These are phyloP conservation scores for Cheilosia vulpina DNA, from an alignment of 2,888 invertebrate species.

Conservation along the genomic window DNA sequence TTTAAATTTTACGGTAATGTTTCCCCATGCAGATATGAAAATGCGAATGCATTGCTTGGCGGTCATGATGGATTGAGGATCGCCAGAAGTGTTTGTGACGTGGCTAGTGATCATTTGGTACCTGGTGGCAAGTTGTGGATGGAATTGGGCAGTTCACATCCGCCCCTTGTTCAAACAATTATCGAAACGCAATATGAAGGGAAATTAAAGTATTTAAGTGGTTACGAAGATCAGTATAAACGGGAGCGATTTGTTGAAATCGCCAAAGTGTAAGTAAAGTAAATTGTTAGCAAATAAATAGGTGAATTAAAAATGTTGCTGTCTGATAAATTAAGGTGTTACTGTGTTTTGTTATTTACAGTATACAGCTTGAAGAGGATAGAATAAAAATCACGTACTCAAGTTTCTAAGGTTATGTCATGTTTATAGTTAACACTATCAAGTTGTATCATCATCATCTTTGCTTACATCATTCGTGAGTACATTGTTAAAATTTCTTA, in stretches of 20 bases:
- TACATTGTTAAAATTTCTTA: slow-evolving; percentile 6
- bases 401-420: slow-evolving; percentile 16
- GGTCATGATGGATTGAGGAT: slow-evolving; percentile 87
- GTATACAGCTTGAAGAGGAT: slow-evolving; percentile 44
- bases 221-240: slow-evolving; percentile 85
- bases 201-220: slow-evolving; percentile 82
- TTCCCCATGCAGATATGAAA: slow-evolving; percentile 85
- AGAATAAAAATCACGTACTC: slow-evolving; percentile 17
- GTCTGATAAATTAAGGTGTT: background rate
- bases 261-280: slow-evolving; percentile 80
- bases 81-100: slow-evolving; percentile 85
- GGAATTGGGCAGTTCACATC: slow-evolving; percentile 86
- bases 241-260: slow-evolving; percentile 86
- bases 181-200: slow-evolving; percentile 82
- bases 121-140: slow-evolving; percentile 85
- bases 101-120: slow-evolving; percentile 84
- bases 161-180: slow-evolving; percentile 83
- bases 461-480: slow-evolving; percentile 10
- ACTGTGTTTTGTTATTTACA: slow-evolving; percentile 44
- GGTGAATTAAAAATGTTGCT: slow-evolving; percentile 12
- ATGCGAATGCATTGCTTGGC: slow-evolving; percentile 87
- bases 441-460: background rate
- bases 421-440: slow-evolving; percentile 11
- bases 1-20: background rate
- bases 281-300: slow-evolving; percentile 17